Percentiles rank a stretch among this genome's conserved stretches.
Conservation (phyloP, 1,140 invertebrate species). For the Alviniconcha marisindica region DNA sequence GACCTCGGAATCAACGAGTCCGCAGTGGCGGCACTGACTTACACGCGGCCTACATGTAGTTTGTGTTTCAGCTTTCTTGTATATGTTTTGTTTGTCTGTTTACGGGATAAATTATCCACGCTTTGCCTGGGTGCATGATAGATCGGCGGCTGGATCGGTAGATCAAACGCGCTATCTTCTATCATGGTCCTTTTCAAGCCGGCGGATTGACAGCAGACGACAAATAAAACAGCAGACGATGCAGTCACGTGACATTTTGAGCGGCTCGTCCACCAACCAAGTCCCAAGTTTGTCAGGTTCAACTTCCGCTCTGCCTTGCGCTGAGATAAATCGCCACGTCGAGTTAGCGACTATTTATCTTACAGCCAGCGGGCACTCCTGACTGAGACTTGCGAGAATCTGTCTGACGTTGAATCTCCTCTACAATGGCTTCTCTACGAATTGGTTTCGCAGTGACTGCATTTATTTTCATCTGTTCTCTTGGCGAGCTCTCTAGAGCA, state of each 20-base stretch:
- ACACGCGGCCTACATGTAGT: too few relatives aligned
- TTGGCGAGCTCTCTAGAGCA: background rate
- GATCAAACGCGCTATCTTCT: background rate
- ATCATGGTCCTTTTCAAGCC: background rate
- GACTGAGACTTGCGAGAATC: background rate
- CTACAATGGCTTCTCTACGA: background rate
- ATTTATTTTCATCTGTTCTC: background rate
- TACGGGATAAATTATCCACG: too few relatives aligned
- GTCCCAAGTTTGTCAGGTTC: background rate
- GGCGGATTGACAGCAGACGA: background rate
- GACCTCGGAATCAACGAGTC: too few relatives aligned
- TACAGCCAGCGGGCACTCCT: background rate
- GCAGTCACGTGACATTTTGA: background rate
- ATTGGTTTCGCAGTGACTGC: background rate
- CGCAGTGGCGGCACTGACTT: too few relatives aligned
- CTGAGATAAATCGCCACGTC: slow-evolving; percentile 33
- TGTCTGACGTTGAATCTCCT: background rate
- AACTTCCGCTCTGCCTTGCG: background rate
- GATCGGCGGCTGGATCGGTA: too few relatives aligned
- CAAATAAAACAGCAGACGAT: background rate
- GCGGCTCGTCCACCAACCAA: background rate
- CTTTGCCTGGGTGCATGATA: too few relatives aligned
- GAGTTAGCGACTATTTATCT: background rate
- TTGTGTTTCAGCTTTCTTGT: too few relatives aligned
- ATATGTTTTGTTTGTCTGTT: too few relatives aligned